Evolutionary conservation across 1,140 invertebrate species (phyloP).

Genomic region (Magallana angulata): DNA sequence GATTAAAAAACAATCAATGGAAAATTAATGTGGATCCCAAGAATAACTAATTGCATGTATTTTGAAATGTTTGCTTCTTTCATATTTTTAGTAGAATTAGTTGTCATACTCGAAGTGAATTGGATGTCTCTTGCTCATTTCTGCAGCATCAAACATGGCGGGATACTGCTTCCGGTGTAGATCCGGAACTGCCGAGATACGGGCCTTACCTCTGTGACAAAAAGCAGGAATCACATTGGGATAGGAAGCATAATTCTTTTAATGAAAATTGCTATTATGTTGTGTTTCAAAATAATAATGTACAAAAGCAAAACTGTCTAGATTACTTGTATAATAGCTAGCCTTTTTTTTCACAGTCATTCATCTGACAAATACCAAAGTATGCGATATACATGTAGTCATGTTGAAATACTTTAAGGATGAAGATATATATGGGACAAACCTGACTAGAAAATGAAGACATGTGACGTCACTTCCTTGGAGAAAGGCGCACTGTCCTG

Average conservation of each 20-base stretch:
- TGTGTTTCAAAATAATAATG: too few species aligned
- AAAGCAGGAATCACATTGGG: background rate
- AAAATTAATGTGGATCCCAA: too few species aligned
- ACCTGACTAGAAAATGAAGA: conserved; percentile 43
- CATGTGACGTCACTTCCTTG: conserved; percentile 24
- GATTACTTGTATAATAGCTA: too few species aligned
- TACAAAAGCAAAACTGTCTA: too few species aligned
- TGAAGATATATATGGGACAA: background rate
- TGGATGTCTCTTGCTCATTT: conserved; percentile 15
- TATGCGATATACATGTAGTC: background rate
- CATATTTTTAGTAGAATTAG: too few species aligned
- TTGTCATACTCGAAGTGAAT: background rate
- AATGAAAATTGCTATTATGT: too few species aligned
- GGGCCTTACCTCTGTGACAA: conserved; percentile 27
- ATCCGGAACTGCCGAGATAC: background rate
- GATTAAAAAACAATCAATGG: too few species aligned
- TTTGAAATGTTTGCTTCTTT: too few species aligned
- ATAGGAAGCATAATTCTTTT: too few species aligned
- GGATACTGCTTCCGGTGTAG: conserved; percentile 32
- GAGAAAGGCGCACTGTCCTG: background rate
- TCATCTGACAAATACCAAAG: background rate
- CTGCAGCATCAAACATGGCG: conserved; percentile 25
- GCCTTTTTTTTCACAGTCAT: too few species aligned
- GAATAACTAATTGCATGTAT: too few species aligned
- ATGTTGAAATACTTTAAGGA: too few species aligned